Percentiles rank a stretch among this genome's conserved stretches.
These are phyloP conservation scores for Parnassius mnemosyne DNA, from an alignment of 2,888 invertebrate genomes.

Conservation along the genomic window DNA sequence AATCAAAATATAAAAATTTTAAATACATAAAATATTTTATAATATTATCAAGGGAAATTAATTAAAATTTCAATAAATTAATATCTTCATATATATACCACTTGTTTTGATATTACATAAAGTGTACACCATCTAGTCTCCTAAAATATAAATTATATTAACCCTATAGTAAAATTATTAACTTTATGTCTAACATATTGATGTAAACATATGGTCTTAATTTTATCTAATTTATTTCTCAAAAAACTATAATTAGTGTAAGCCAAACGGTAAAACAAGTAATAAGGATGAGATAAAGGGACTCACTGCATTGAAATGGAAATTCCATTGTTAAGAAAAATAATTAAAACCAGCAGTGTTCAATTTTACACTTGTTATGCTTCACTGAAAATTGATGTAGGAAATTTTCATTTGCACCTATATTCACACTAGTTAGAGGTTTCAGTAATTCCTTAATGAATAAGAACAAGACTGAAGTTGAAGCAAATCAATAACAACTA, in stretches of 20 bases:
- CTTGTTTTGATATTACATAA: no score
- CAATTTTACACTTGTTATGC: conserved; percentile 45
- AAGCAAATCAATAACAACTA: conserved; percentile 41
- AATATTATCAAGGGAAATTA: no score
- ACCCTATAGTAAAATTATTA: background rate
- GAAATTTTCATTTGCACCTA: conserved; percentile 50
- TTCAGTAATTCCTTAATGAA: conserved; percentile 39
- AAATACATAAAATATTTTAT: no score
- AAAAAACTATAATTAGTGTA: background rate
- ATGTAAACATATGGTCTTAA: conserved; percentile 24
- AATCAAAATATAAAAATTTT: no score
- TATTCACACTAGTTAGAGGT: conserved; percentile 52
- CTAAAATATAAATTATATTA: background rate
- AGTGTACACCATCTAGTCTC: no score
- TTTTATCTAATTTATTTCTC: conserved; percentile 8
- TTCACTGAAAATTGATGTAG: conserved; percentile 60
- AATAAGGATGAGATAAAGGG: conserved; percentile 5
- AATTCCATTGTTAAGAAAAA: conserved; percentile 48
- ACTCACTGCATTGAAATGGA: conserved; percentile 65
- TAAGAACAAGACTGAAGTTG: conserved; percentile 58
- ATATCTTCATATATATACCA: no score
- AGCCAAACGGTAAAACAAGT: conserved; percentile 14
- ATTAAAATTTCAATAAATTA: no score
- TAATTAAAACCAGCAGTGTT: conserved; percentile 28
- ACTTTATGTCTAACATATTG: conserved; percentile 4